Base-by-base conservation (phyloP, 1,140 invertebrate species). In the Agrilus planipennis region DNA sequence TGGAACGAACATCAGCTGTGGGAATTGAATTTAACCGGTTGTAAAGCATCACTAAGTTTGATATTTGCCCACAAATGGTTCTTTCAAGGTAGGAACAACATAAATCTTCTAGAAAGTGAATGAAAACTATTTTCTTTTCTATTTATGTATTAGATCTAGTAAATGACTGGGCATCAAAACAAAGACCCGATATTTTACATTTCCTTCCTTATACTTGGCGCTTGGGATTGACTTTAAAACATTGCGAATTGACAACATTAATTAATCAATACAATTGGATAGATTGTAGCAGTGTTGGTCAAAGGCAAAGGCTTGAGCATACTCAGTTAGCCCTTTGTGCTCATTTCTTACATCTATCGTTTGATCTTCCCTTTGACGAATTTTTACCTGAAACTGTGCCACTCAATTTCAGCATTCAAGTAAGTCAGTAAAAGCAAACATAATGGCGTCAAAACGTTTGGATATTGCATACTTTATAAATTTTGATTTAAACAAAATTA, bases 201-300 rank as follows among this genome's bases (percentile, higher is more conserved):
- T 99, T 98, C 71, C 83, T 97, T 17, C 95, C 95, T 10, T 99
- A 96, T 60, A 96, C 91, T 0, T 96, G 90, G 80, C 85, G 89
- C 58, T 84, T 98, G 49, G 86, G 79, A 47, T 68, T 99, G 27
- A 70, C 89, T 0, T 65, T 97, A 4, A 92, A 96, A 63, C 89
- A 95, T 59, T 97, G 98, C 69, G 93, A 99, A 66, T 68, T 98
- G 2, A 75, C 98, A 0, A 90, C 90, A 29, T 62, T 94, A 6
- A 82, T 89, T 44, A 99, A 98, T 69, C 89, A 98, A 59, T 90
- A 90, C 60, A 99, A 99, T 64, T 99, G 93, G 95, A 87, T 99
- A 49, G 94, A 99, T 63, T 96, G 91, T 52, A 92, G 89, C 31
- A 90, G 87, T 27, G 86, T 89, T 30, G 85, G 88, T 57, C 87